These are phyloP conservation scores for Pseudonaja textilis DNA, from an alignment of 2,113 vertebrate genomes.

Conservation along the genomic window DNA sequence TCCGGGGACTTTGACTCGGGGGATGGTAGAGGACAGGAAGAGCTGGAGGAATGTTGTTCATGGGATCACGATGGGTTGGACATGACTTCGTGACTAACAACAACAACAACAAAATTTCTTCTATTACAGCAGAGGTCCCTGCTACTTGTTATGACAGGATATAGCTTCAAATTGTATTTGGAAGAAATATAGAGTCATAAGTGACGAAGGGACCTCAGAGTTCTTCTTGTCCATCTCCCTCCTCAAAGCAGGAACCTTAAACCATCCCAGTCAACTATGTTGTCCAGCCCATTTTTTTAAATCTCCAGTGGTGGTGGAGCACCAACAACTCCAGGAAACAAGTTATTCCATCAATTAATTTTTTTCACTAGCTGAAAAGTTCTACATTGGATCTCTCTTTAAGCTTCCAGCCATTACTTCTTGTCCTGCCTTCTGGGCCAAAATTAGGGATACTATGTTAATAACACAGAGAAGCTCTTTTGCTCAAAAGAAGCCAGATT, in stretches of 20 bases:
- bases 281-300: background rate
- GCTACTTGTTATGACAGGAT: background rate
- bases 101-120: background rate
- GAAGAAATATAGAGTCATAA: background rate
- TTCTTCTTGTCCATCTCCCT: too few species aligned
- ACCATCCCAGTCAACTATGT: background rate
- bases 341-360: background rate
- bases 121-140: background rate
- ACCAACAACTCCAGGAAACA: background rate
- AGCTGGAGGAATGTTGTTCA: too few species aligned
- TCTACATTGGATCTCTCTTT: background rate
- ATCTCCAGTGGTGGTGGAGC: background rate
- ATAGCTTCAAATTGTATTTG: background rate
- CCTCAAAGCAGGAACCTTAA: background rate
- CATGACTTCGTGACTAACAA: too few species aligned
- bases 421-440: background rate
- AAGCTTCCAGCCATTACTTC: too few species aligned
- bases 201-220: too few species aligned
- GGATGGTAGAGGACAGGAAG: too few species aligned
- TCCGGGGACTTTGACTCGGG: too few species aligned
- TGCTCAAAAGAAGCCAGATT: background rate
- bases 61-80: too few species aligned
- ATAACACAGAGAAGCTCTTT: background rate
- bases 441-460: background rate
- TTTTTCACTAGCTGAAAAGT: background rate